phyloP scores from a whole-genome alignment of 2,888 invertebrate genomes.

The Polymixis lichenea region DNA sequence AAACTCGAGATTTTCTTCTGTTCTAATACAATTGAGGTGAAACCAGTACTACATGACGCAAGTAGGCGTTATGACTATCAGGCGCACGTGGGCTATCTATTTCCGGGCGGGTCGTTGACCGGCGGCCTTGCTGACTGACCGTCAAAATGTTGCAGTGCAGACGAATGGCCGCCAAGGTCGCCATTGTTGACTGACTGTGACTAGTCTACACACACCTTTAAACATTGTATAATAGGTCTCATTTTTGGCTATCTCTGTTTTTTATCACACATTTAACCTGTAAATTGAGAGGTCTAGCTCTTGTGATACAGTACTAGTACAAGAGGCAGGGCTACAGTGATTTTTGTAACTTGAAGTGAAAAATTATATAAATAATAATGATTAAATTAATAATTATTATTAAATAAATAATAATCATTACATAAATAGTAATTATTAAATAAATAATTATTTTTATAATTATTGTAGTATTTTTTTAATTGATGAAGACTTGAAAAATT shows the following conservation, averaged over 20 bases:
- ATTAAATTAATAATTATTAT: too few species aligned
- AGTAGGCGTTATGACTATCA: conserved; percentile 39
- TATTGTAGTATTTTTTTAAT: not conserved
- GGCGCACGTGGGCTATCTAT: conserved; percentile 72
- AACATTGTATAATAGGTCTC: too few species aligned
- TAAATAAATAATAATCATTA: too few species aligned
- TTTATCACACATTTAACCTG: too few species aligned
- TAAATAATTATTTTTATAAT: too few species aligned
- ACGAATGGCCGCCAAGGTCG: conserved; percentile 54
- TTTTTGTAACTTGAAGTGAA: too few species aligned
- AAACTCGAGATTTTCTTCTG: not conserved
- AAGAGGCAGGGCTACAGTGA: too few species aligned
- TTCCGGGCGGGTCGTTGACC: conserved; percentile 73
- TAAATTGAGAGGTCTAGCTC: too few species aligned
- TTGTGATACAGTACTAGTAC: too few species aligned
- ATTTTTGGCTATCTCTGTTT: too few species aligned
- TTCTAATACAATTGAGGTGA: not conserved
- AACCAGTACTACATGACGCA: conserved; percentile 11
- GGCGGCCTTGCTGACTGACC: conserved; percentile 72
- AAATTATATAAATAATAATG: too few species aligned
- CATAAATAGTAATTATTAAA: too few species aligned
- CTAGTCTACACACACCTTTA: conserved; percentile 1
- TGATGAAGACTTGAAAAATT: not conserved
- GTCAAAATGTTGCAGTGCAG: conserved; percentile 59
- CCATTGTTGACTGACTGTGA: conserved; percentile 29